Evolutionary conservation across 1,140 invertebrate genomes (phyloP), one percentile per base, ranked within the genome.

Genomic region (Artemia franciscana): DNA sequence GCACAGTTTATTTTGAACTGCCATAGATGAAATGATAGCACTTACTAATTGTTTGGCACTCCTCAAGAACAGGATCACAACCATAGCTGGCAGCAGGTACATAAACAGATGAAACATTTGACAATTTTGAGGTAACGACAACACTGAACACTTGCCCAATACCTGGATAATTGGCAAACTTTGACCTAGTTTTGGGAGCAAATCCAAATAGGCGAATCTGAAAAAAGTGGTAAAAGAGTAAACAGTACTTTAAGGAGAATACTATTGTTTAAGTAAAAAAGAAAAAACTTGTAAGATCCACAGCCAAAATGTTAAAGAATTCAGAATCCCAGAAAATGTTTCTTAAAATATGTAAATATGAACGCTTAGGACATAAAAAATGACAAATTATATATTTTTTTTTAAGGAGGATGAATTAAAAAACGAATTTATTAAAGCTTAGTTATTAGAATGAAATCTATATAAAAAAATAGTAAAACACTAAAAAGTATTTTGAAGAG

Each of bases 51-150:
- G 59, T 61, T 25, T 62, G 39, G 64, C 67, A 67, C 26, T 67
- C 28, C 15, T 65, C 62, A 51, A 62, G 64, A 59, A 67, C 66
- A 27, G 69, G 63, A 65, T 75, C 72, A 70, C 83, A 86, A 3
- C 76, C 80, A 68, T 84, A 85, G 2, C 80, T 81, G 58, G 79
- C 72, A 5, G 73, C 73, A 2, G 84, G 83, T 3, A 85, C 77
- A 68, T 86, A 86, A 3, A 78, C 75, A 58, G 65, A 65, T 64
- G 77, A 76, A 25, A 62, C 23, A 67, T 63, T 69, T 71, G 3
- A 68, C 62, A 63, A 73, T 69, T 56, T 71, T 58, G 68, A 73
- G 28, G 73, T 77, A 2, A 80, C 81, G 5, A 84, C 72, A 18
- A 81, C 76, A 0, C 72, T 79, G 67, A 79, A 83, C 26, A 84